A percentile compares a stretch with the other conserved stretches of the same genome.
Evolutionary conservation across 2,888 invertebrate species (phyloP).

Genomic region (Tethea ocularis): DNA sequence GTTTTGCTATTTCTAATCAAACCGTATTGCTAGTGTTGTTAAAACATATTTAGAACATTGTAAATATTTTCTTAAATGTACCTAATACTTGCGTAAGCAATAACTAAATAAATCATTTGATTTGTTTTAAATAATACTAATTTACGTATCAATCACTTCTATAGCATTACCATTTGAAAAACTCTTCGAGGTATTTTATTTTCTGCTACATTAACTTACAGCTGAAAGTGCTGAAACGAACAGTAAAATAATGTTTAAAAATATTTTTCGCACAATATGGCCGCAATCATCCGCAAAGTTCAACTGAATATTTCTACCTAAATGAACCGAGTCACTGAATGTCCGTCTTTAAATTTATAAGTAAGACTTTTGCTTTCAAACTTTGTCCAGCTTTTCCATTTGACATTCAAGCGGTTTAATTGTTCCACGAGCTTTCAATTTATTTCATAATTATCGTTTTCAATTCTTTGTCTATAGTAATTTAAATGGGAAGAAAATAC

Average conservation of each 20-base stretch:
- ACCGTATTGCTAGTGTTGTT: neutral
- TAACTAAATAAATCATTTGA: too few species aligned
- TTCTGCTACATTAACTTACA: too few species aligned
- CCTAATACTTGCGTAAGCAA: too few species aligned
- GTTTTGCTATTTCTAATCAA: neutral
- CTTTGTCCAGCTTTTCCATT: slow-evolving; percentile 64
- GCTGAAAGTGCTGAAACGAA: neutral
- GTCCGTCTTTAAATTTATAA: slow-evolving; percentile 51
- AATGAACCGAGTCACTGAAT: slow-evolving; percentile 44
- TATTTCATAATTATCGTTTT: slow-evolving; percentile 57
- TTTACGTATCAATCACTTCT: too few species aligned
- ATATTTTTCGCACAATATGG: slow-evolving; percentile 9
- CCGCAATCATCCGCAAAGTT: slow-evolving; percentile 32
- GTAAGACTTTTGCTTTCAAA: slow-evolving; percentile 56
- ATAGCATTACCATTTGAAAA: too few species aligned
- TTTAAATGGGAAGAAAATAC: neutral
- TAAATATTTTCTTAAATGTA: too few species aligned
- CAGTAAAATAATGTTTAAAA: slow-evolving; percentile 7
- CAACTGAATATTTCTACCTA: slow-evolving; percentile 23
- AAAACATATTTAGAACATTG: too few species aligned
- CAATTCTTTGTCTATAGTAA: slow-evolving; percentile 47
- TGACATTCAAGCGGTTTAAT: slow-evolving; percentile 71
- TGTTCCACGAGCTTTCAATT: slow-evolving; percentile 65
- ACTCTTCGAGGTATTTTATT: too few species aligned
- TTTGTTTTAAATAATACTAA: too few species aligned